These are phyloP conservation scores for Apamea sordens DNA, from an alignment of 2,888 invertebrate genomes.

Conservation along the genomic window DNA sequence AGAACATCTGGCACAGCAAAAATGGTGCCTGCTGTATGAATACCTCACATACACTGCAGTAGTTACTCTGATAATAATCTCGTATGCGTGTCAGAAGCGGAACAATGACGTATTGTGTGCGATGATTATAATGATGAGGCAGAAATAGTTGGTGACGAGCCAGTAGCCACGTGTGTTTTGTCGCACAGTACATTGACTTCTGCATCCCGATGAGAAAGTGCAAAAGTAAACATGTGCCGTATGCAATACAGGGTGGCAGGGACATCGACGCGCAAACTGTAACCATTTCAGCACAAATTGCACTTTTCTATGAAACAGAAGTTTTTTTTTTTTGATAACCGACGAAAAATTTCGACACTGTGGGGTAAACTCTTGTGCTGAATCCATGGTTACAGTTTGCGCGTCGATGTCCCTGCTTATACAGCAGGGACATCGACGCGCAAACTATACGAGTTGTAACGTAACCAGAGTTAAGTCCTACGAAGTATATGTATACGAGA, in stretches of 20 bases:
- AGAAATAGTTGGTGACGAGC: constrained; percentile 50
- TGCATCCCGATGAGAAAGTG: constrained; percentile 6
- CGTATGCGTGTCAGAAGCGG: constrained; percentile 22
- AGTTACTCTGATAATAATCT: constrained; percentile 15
- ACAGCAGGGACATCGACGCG: too few species aligned
- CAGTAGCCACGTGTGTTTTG: constrained; percentile 15
- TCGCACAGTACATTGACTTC: constrained; percentile 54
- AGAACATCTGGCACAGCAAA: neutral
- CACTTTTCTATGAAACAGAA: too few species aligned
- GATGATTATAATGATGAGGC: constrained; percentile 31
- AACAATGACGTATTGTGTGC: constrained; percentile 50
- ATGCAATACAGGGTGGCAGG: neutral
- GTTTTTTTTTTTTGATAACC: too few species aligned
- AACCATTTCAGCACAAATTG: too few species aligned
- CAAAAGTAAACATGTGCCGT: neutral
- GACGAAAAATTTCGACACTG: too few species aligned
- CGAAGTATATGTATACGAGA: too few species aligned
- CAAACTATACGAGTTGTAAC: too few species aligned
- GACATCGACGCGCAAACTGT: too few species aligned
- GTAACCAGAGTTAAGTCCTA: neutral
- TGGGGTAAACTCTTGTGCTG: too few species aligned
- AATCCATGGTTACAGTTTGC: too few species aligned
- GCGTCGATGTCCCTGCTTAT: too few species aligned
- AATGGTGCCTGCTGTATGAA: neutral
- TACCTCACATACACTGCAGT: neutral